Conservation (phyloP, 2,888 invertebrate species). For the Synanthedon myopaeformis region DNA sequence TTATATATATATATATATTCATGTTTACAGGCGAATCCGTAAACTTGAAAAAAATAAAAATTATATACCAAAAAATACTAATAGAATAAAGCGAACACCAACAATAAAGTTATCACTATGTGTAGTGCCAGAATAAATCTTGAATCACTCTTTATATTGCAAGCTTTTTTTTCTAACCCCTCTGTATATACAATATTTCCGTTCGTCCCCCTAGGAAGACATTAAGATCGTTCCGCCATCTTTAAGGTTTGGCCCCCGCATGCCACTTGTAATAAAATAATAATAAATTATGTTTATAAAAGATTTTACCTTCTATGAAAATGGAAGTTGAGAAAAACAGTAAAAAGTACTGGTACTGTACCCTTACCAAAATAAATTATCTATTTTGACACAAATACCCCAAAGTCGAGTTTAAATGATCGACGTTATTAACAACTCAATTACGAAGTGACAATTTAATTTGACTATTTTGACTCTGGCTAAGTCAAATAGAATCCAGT, state of each 20-base stretch:
- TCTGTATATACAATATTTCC: neutral
- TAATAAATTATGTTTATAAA: neutral
- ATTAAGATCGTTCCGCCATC: neutral
- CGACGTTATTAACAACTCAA: too few relatives aligned
- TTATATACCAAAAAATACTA: neutral
- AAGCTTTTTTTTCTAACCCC: neutral
- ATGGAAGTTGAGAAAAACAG: too few relatives aligned
- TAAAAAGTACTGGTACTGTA: neutral
- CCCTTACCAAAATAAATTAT: too few relatives aligned
- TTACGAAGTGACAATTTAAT: too few relatives aligned
- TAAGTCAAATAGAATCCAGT: too few relatives aligned
- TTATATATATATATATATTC: too few relatives aligned
- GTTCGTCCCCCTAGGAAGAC: neutral
- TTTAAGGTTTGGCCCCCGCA: neutral
- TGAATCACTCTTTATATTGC: neutral
- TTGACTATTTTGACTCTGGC: too few relatives aligned
- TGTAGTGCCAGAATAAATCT: neutral
- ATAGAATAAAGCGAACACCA: neutral
- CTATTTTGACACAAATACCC: too few relatives aligned
- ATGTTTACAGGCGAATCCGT: too few relatives aligned
- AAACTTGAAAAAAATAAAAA: neutral
- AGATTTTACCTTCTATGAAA: too few relatives aligned
- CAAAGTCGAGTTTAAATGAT: too few relatives aligned
- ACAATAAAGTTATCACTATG: neutral
- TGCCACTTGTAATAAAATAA: neutral